phyloP scores from a whole-genome alignment of 2,113 vertebrate genomes.

The Lethenteron camtschaticum region DNA sequence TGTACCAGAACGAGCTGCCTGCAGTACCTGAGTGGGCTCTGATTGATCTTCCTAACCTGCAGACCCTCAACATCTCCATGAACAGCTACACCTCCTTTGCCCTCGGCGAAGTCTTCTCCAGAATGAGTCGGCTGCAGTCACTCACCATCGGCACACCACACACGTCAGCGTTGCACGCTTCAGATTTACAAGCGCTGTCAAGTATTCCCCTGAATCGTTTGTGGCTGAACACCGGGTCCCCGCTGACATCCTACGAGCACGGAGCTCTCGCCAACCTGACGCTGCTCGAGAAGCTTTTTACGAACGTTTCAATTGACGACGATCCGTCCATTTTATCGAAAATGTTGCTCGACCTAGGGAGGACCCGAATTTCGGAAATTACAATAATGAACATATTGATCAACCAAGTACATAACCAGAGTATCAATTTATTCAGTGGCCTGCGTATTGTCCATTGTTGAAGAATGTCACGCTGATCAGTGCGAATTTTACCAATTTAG shows the following conservation, averaged over 20 bases:
- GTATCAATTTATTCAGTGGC: too few species aligned
- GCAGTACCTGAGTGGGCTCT: too few species aligned
- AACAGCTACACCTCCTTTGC: background rate
- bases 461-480: too few species aligned
- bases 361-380: too few species aligned
- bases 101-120: background rate
- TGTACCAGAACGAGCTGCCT: too few species aligned
- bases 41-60: background rate
- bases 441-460: too few species aligned
- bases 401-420: too few species aligned
- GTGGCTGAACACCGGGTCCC: constrained; percentile 1
- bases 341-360: too few species aligned
- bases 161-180: background rate
- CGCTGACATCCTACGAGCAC: background rate
- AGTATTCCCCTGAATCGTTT: background rate
- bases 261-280: background rate
- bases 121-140: background rate
- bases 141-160: background rate
- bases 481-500: too few species aligned
- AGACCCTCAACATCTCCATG: background rate
- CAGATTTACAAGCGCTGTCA: background rate
- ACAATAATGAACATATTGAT: too few species aligned
- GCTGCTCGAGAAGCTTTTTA: background rate
- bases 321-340: too few species aligned
- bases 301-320: background rate